phyloP scores from a whole-genome alignment of 2,797 vertebrate species.

The Melanotaenia pygmaea region DNA sequence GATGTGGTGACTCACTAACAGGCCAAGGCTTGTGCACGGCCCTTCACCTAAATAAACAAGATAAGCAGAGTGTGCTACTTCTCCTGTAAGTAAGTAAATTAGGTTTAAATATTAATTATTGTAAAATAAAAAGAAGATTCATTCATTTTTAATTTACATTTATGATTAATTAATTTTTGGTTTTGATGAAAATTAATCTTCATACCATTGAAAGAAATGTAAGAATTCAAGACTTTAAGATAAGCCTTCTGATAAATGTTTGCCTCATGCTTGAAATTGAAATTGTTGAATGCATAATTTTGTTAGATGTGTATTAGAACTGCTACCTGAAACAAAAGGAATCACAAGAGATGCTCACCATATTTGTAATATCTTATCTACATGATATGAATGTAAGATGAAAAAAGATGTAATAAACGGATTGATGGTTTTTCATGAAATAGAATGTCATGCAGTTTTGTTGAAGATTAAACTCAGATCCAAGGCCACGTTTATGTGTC shows the following conservation, averaged over 20 bases:
- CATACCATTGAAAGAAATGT: no score
- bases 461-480: slow-evolving; percentile 69
- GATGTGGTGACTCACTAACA: background rate
- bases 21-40: background rate
- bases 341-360: background rate
- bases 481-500: slow-evolving; percentile 63
- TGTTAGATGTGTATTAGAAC: slow-evolving; percentile 8
- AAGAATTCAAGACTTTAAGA: no score
- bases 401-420: slow-evolving; percentile 11
- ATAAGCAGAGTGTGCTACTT: background rate
- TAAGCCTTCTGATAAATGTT: background rate
- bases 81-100: background rate
- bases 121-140: background rate
- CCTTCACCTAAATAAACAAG: slow-evolving; percentile 9
- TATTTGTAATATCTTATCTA: background rate
- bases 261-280: background rate
- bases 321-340: background rate
- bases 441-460: slow-evolving; percentile 42
- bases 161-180: background rate
- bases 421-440: slow-evolving; percentile 24
- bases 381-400: background rate
- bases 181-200: background rate
- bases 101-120: background rate
- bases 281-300: background rate
- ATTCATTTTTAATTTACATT: slow-evolving; percentile 1